Base-by-base conservation (phyloP, 2,113 vertebrate species). In the Polyodon spathula region DNA sequence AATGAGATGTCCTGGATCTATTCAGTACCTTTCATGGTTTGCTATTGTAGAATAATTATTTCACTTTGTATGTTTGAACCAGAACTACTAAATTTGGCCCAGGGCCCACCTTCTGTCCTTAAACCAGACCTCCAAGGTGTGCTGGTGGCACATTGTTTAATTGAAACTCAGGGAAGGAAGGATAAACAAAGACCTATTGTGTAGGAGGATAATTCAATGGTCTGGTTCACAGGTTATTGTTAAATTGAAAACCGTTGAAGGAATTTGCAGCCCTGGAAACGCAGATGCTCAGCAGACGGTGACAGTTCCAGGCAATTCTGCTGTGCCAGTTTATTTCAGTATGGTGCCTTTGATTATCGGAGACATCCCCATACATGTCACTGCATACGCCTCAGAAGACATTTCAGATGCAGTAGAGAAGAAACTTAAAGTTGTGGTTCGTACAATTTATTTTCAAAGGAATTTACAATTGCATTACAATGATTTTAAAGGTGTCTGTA, bases 261-360 rank as follows among this genome's bases (percentile, higher is more conserved):
- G 70, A 8, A 46, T 77, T 62, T 77, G 75, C 58, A 64, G 46
- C 43, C 65, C 69, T 6, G 69, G 67, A 1, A 54, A 50, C 8
- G 61, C 50, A 37, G 65, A 59, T 1, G 51, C 66, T 0, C 41
- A 14, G 54, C 40, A 73, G 66, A 3, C 1, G 0, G 63, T 86
- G 42, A 58, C 17, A 9, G 75, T 64, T 0, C 69, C 72, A 12
- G 73, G 70, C 6, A 81, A 86, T 56, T 85, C 82, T 0, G 81
- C 80, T 0, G 73, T 71, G 6, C 67, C 84, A 4, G 80, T 71
- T 9, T 84, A 82, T 66, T 86, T 86, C 69, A 68, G 73, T 0
- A 66, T 81, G 2, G 79, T 86, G 14, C 84, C 84, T 27, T 60
- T 86, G 54, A 40, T 39, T 11, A 69, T 75, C 16, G 79, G 78